phyloP scores from a whole-genome alignment of 2,113 vertebrate genomes.

The Casuarius casuarius region DNA sequence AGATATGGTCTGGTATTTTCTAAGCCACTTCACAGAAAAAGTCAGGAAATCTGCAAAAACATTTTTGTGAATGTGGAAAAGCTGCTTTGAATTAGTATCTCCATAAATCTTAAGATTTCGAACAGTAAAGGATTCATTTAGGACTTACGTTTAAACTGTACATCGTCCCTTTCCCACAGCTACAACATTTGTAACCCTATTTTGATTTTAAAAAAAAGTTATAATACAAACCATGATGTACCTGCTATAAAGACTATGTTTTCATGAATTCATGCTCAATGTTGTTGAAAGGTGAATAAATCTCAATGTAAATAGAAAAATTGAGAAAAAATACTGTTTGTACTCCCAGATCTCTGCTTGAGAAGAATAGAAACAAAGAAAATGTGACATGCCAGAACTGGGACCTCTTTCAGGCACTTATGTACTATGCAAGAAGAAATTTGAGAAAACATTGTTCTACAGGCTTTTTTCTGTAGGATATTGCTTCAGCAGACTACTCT shows the following conservation, averaged over 20 bases:
- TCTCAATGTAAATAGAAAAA: neutral
- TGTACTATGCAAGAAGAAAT: neutral
- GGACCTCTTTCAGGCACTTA: neutral
- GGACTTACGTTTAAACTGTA: neutral
- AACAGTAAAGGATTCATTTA: neutral
- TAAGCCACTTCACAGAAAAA: neutral
- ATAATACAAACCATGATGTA: neutral
- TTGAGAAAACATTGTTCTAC: neutral
- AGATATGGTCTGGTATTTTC: neutral
- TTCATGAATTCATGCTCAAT: neutral
- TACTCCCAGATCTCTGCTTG: neutral
- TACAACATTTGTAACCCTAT: neutral
- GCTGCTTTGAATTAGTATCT: neutral
- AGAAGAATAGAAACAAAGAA: neutral
- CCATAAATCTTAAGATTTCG: neutral
- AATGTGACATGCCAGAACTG: neutral
- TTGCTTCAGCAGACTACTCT: constrained; percentile 21
- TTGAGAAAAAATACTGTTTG: neutral
- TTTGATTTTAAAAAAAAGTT: neutral
- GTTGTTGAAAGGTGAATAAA: neutral
- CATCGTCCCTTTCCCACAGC: neutral
- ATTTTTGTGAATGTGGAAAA: neutral
- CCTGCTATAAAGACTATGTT: neutral
- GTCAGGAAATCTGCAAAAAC: neutral
- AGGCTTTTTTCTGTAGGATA: neutral